A percentile compares a stretch with the other conserved stretches of the same genome.
These are phyloP conservation scores for Danio rerio DNA, from an alignment of 2,113 vertebrate genomes.

Conservation along the genomic window DNA sequence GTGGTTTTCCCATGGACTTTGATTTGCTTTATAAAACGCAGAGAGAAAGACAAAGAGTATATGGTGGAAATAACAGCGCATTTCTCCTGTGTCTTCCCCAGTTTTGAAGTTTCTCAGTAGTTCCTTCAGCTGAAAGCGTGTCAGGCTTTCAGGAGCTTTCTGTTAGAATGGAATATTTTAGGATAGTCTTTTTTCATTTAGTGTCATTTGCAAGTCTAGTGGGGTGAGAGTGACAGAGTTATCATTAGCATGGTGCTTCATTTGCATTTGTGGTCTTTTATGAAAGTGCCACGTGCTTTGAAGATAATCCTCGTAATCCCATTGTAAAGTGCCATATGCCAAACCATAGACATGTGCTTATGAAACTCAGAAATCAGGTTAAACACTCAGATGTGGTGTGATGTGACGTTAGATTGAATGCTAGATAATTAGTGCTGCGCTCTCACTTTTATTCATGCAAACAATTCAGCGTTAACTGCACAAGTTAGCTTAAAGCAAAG, in stretches of 20 bases:
- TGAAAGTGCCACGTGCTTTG: constrained; percentile 9
- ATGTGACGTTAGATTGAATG: not conserved
- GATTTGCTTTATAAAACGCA: not conserved
- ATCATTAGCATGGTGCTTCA: constrained; percentile 16
- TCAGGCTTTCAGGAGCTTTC: constrained; percentile 15
- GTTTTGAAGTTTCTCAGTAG: not conserved
- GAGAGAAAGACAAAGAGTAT: not conserved
- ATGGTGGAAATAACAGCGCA: not conserved
- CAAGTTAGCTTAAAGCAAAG: too few species aligned
- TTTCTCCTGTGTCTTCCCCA: constrained; percentile 3
- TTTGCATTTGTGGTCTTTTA: constrained; percentile 1
- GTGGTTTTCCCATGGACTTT: not conserved
- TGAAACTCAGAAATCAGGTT: constrained; percentile 14
- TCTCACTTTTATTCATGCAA: not conserved
- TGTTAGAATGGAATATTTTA: constrained; percentile 1
- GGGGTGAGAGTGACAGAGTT: constrained; percentile 7
- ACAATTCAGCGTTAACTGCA: not conserved
- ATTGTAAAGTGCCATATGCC: constrained; percentile 10
- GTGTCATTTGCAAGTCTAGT: constrained; percentile 21
- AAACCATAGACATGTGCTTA: constrained; percentile 4
- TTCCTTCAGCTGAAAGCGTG: not conserved
- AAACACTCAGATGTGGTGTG: not conserved
- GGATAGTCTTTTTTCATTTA: not conserved
- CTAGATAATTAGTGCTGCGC: not conserved
- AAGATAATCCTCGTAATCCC: constrained; percentile 6